These are phyloP conservation scores for Chloroclysta siterata DNA, from an alignment of 2,888 invertebrate species.

Conservation along the genomic window DNA sequence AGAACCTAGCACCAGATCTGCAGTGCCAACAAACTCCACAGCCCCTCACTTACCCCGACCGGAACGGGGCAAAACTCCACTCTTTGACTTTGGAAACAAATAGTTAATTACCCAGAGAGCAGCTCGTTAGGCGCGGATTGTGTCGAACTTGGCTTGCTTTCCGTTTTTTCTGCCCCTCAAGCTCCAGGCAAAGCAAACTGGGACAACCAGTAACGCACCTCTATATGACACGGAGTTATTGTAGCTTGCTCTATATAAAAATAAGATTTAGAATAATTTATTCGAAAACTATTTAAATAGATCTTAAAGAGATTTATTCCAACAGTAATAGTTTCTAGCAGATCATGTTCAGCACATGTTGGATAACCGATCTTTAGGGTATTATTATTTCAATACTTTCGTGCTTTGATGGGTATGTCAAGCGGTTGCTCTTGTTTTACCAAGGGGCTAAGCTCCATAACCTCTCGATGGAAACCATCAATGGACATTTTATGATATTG, in stretches of 20 bases:
- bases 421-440: too few relatives aligned
- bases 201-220: slow-evolving; percentile 7
- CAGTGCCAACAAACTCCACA: slow-evolving; percentile 14
- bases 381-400: too few relatives aligned
- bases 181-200: slow-evolving; percentile 15
- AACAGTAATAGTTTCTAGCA: too few relatives aligned
- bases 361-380: too few relatives aligned
- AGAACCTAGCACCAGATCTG: not conserved
- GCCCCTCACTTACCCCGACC: slow-evolving; percentile 41
- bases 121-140: slow-evolving; percentile 78
- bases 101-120: slow-evolving; percentile 80
- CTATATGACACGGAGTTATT: not conserved
- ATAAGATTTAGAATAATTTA: too few relatives aligned
- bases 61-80: slow-evolving; percentile 60
- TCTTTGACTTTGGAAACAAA: slow-evolving; percentile 79
- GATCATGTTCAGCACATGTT: too few relatives aligned
- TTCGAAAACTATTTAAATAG: too few relatives aligned
- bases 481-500: too few relatives aligned
- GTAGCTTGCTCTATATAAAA: not conserved
- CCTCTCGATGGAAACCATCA: too few relatives aligned
- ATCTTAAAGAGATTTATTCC: too few relatives aligned
- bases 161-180: slow-evolving; percentile 50
- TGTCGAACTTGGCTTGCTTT: slow-evolving; percentile 57
- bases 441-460: too few relatives aligned
- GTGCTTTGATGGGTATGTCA: too few relatives aligned